phyloP scores from a whole-genome alignment of 2,113 vertebrate species.

The Hyaena hyaena region DNA sequence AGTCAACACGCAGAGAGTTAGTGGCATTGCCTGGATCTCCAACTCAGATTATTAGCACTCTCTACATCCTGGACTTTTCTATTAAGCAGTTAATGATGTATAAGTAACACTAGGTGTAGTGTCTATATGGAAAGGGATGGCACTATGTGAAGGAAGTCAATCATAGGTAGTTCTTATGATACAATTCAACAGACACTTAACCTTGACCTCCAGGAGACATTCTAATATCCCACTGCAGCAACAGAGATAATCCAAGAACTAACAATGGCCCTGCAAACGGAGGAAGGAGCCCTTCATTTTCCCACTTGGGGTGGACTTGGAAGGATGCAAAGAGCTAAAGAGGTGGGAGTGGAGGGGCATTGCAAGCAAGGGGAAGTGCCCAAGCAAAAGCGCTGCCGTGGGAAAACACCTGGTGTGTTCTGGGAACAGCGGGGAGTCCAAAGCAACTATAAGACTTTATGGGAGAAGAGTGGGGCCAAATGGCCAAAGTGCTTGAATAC shows the following conservation, averaged over 20 bases:
- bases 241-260: not conserved
- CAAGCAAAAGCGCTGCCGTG: not conserved
- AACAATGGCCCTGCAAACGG: not conserved
- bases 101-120: not conserved
- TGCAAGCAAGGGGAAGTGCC: not conserved
- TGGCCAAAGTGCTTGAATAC: not conserved
- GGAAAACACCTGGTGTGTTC: not conserved
- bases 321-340: not conserved
- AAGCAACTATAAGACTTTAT: not conserved
- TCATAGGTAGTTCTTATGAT: not conserved
- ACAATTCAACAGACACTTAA: conserved; percentile 28
- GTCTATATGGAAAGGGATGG: too few relatives aligned
- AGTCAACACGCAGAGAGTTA: not conserved
- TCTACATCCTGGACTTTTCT: not conserved
- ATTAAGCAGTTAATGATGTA: not conserved
- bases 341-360: not conserved
- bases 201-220: not conserved
- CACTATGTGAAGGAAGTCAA: not conserved
- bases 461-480: not conserved
- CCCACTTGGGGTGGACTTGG: not conserved
- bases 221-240: not conserved
- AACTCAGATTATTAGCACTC: not conserved
- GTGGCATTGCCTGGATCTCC: not conserved
- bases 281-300: not conserved
- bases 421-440: not conserved